A percentile compares a stretch with the other conserved stretches of the same genome.
These are phyloP conservation scores for Sicus ferrugineus DNA, from an alignment of 2,888 invertebrate genomes.

Conservation along the genomic window DNA sequence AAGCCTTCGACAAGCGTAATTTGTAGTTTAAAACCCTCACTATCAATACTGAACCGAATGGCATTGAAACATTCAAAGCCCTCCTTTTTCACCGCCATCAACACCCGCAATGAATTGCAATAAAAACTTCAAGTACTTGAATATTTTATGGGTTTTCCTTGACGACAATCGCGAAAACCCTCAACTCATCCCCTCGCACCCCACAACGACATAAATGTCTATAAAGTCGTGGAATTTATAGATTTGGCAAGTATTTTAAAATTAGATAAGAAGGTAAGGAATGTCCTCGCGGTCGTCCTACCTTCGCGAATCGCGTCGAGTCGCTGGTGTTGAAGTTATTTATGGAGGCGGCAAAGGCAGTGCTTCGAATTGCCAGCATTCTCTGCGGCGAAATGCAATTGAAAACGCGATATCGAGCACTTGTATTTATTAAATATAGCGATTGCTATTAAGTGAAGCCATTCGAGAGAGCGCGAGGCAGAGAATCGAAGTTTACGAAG, in stretches of 20 bases:
- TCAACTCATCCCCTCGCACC: not conserved
- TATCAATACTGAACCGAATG: too few relatives aligned
- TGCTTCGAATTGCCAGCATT: constrained; percentile 2
- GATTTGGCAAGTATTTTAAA: constrained; percentile 44
- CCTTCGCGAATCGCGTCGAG: constrained; percentile 6
- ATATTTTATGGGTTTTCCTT: constrained; percentile 42
- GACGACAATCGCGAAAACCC: constrained; percentile 21
- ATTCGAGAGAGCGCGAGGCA: not conserved
- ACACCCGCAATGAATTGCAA: constrained; percentile 2
- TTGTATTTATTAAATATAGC: not conserved
- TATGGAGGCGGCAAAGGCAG: constrained; percentile 7
- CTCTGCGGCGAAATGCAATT: not conserved
- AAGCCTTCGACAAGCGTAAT: too few relatives aligned
- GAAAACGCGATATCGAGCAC: not conserved
- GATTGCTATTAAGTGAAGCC: not conserved
- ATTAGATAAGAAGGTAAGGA: constrained; percentile 44
- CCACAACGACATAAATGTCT: constrained; percentile 38
- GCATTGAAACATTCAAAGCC: too few relatives aligned
- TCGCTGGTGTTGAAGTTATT: constrained; percentile 30
- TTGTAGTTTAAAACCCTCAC: too few relatives aligned
- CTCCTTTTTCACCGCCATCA: too few relatives aligned
- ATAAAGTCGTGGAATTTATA: constrained; percentile 44
- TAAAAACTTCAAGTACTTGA: constrained; percentile 37
- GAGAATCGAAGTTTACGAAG: too few relatives aligned
- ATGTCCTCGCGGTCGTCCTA: constrained; percentile 25